A percentile compares a stretch with the other conserved stretches of the same genome.
These are phyloP conservation scores for Kradibia gibbosae DNA, from an alignment of 1,140 invertebrate species.

Conservation along the genomic window DNA sequence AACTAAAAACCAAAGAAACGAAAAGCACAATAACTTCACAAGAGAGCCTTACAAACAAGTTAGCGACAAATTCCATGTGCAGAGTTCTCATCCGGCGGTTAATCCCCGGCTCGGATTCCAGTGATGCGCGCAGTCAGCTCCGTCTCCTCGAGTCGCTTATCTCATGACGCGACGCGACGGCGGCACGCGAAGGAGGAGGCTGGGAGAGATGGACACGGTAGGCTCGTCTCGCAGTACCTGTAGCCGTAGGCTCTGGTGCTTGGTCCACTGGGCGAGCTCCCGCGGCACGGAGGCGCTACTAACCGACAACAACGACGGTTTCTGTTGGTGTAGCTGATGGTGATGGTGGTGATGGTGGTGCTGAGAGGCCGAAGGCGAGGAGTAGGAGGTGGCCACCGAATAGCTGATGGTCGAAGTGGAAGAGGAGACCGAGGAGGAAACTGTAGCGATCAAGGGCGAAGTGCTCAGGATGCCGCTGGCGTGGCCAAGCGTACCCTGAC, in stretches of 20 bases:
- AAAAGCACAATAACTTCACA: conserved; percentile 25
- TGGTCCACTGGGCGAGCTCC: conserved; percentile 69
- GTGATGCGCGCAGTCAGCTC: neutral
- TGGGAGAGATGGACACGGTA: neutral
- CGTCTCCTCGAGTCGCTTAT: neutral
- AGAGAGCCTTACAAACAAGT: conserved; percentile 44
- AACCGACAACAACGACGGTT: conserved; percentile 20
- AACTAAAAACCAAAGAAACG: no score
- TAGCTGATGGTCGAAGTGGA: conserved; percentile 59
- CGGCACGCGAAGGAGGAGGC: neutral
- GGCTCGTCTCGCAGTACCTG: conserved; percentile 58
- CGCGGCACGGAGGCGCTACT: conserved; percentile 62
- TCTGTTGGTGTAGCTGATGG: conserved; percentile 32
- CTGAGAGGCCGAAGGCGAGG: conserved; percentile 45
- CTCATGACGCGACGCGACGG: neutral
- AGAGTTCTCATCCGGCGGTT: conserved; percentile 8
- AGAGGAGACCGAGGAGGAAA: conserved; percentile 53
- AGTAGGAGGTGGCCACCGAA: conserved; percentile 59
- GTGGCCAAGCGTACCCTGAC: conserved; percentile 49
- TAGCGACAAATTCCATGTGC: conserved; percentile 49
- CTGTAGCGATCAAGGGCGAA: conserved; percentile 50
- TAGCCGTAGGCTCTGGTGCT: conserved; percentile 67
- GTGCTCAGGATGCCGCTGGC: conserved; percentile 50
- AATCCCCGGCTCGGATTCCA: neutral
- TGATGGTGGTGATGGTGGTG: conserved; percentile 24